phyloP scores from a whole-genome alignment of 2,797 vertebrate species.

The Cyprinodon diabolis region DNA sequence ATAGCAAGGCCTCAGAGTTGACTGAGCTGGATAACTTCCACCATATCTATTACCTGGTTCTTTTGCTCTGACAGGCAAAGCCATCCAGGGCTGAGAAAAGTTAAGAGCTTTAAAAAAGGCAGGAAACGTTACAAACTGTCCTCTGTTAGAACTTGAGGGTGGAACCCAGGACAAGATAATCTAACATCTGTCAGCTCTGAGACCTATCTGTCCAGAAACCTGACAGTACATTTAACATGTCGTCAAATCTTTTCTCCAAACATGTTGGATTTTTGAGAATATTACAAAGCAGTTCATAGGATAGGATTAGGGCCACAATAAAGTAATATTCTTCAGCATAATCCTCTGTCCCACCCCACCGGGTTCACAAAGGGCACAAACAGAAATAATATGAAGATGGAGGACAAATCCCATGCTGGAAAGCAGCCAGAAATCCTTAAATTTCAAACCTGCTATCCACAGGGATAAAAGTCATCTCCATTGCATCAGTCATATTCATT shows the following conservation, averaged over 20 bases:
- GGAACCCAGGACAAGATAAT: slow-evolving; percentile 12
- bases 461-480: slow-evolving; percentile 39
- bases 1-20: slow-evolving; percentile 45
- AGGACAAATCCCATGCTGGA: slow-evolving; percentile 35
- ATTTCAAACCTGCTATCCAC: slow-evolving; percentile 38
- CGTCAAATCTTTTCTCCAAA: neutral
- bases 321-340: slow-evolving; percentile 34
- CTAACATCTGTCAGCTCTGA: slow-evolving; percentile 10
- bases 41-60: slow-evolving; percentile 63
- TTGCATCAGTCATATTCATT: slow-evolving; percentile 61
- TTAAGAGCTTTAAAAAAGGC: slow-evolving; percentile 34
- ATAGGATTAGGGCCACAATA: slow-evolving; percentile 28
- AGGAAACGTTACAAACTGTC: slow-evolving; percentile 33
- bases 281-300: slow-evolving; percentile 4
- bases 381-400: slow-evolving; percentile 45
- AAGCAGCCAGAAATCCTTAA: slow-evolving; percentile 46
- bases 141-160: slow-evolving; percentile 13
- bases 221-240: slow-evolving; percentile 9
- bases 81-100: slow-evolving; percentile 38
- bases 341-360: slow-evolving; percentile 10
- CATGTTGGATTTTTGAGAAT: neutral
- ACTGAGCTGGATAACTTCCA: slow-evolving; percentile 46
- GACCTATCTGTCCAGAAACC: slow-evolving; percentile 1
- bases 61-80: slow-evolving; percentile 35
- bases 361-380: slow-evolving; percentile 27